Percentiles rank a stretch among this genome's conserved stretches.
Conservation (phyloP, 2,888 invertebrate species). For the Sarcophaga rosellei region DNA sequence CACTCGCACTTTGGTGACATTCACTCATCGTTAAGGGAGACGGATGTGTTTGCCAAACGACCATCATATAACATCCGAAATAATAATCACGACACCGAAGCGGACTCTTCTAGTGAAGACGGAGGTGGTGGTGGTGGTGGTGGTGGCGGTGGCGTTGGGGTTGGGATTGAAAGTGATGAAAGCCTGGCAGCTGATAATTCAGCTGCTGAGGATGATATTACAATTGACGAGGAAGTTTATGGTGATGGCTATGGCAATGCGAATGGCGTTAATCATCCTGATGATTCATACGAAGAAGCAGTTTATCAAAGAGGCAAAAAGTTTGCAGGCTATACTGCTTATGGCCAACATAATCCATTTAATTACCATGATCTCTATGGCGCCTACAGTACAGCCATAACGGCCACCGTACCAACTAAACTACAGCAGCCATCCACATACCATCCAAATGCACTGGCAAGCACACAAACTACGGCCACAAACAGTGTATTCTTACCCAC, state of each 20-base stretch:
- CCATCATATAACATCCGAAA: constrained; percentile 29
- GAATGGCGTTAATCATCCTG: constrained; percentile 16
- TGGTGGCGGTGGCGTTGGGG: neutral
- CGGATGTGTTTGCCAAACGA: constrained; percentile 47
- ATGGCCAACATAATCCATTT: constrained; percentile 72
- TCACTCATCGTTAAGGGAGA: constrained; percentile 37
- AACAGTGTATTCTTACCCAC: constrained; percentile 23
- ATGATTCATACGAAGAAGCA: constrained; percentile 58
- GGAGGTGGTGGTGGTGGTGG: constrained; percentile 10
- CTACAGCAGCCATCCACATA: constrained; percentile 53
- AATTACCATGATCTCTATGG: constrained; percentile 68
- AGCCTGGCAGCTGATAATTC: neutral
- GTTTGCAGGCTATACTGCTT: constrained; percentile 50
- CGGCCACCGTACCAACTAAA: constrained; percentile 63
- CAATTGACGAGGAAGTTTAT: constrained; percentile 34
- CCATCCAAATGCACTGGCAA: constrained; percentile 41
- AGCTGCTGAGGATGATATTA: constrained; percentile 36
- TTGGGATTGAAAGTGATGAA: neutral
- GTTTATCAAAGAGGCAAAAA: constrained; percentile 60
- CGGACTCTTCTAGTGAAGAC: constrained; percentile 24
- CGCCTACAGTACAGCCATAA: constrained; percentile 66
- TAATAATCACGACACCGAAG: constrained; percentile 25
- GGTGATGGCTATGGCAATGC: constrained; percentile 33
- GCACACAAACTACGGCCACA: neutral
- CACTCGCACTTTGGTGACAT: constrained; percentile 48